Evolutionary conservation across 1,140 invertebrate genomes (phyloP).

Genomic region (Monomorium pharaonis): DNA sequence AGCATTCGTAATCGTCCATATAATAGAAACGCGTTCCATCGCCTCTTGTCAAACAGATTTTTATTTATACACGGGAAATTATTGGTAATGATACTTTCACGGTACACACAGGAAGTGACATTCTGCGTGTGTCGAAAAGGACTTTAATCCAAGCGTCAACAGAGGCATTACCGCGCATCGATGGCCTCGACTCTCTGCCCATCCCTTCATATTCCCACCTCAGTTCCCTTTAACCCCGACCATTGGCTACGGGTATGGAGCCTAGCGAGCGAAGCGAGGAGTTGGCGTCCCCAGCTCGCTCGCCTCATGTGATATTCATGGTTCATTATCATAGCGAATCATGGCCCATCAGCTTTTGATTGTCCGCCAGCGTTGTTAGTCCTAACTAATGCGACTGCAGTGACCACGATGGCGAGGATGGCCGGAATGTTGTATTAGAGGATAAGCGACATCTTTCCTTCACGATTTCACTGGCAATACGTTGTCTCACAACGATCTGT

Average conservation of each 20-base stretch:
- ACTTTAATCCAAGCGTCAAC: conserved; percentile 77
- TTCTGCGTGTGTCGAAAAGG: conserved; percentile 64
- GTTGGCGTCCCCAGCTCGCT: conserved; percentile 83
- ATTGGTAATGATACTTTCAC: conserved; percentile 50
- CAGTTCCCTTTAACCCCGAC: conserved; percentile 75
- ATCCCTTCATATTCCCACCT: conserved; percentile 72
- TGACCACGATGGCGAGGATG: conserved; percentile 78
- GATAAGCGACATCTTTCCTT: conserved; percentile 66
- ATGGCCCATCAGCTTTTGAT: conserved; percentile 86
- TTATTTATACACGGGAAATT: conserved; percentile 28
- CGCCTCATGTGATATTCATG: conserved; percentile 84
- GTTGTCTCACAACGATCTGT: not conserved
- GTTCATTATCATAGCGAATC: conserved; percentile 86
- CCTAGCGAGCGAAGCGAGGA: conserved; percentile 79
- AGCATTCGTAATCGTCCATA: not conserved
- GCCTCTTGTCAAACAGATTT: conserved; percentile 18
- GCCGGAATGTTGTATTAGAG: conserved; percentile 72
- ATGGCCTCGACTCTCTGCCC: conserved; percentile 54
- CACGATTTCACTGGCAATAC: conserved; percentile 55
- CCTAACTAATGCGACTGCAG: conserved; percentile 85
- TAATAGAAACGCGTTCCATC: not conserved
- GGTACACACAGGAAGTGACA: conserved; percentile 19
- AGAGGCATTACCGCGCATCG: conserved; percentile 74
- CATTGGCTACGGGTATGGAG: conserved; percentile 68
- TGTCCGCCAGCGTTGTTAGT: conserved; percentile 84